These are phyloP conservation scores for Atrina japonica DNA, from an alignment of 2,888 invertebrate genomes.

Conservation along the genomic window DNA sequence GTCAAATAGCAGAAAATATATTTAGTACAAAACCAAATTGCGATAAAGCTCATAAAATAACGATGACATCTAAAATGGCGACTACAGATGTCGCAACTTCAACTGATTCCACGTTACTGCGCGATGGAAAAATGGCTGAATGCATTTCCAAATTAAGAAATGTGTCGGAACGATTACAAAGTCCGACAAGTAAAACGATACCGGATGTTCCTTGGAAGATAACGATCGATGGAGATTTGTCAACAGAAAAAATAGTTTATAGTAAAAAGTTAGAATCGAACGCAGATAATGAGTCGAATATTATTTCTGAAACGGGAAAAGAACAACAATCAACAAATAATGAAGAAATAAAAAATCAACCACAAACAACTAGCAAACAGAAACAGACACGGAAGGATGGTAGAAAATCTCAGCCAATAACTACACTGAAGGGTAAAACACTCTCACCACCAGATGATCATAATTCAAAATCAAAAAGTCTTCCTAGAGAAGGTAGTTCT, in stretches of 20 bases:
- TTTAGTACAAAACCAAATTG: constrained; percentile 41
- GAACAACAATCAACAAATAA: constrained; percentile 47
- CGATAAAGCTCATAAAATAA: constrained; percentile 55
- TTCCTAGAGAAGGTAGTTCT: constrained; percentile 55
- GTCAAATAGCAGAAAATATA: constrained; percentile 45
- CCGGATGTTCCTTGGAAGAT: constrained; percentile 53
- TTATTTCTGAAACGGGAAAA: background rate
- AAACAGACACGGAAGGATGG: constrained; percentile 35
- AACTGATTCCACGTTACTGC: constrained; percentile 60
- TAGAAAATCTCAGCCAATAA: constrained; percentile 74
- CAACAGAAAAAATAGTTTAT: constrained; percentile 20
- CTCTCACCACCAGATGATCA: constrained; percentile 45
- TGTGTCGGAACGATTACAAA: constrained; percentile 75
- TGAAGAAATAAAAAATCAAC: constrained; percentile 58
- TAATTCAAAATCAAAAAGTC: constrained; percentile 50
- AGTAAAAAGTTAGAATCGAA: background rate
- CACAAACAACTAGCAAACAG: constrained; percentile 47
- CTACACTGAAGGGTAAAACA: constrained; percentile 65
- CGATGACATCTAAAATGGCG: constrained; percentile 53
- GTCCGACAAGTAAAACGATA: constrained; percentile 64
- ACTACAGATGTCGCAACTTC: constrained; percentile 61
- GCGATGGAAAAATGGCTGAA: constrained; percentile 75
- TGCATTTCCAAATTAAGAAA: constrained; percentile 78
- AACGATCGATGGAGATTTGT: constrained; percentile 7
- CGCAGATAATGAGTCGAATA: background rate